These are phyloP conservation scores for Dasysyrphus tricinctus DNA, from an alignment of 2,888 invertebrate genomes.

Conservation along the genomic window DNA sequence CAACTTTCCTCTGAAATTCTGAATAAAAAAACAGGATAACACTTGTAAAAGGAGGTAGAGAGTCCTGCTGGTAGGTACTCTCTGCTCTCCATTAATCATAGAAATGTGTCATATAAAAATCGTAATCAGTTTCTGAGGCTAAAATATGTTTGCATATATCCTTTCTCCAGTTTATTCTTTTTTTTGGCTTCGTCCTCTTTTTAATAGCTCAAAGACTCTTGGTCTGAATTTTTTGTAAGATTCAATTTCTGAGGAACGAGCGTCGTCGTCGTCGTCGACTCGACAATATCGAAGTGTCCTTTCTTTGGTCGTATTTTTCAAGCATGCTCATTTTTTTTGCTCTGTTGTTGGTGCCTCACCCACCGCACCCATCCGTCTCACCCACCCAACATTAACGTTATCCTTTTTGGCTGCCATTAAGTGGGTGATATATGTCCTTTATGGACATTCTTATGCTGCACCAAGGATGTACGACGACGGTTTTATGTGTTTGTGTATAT, in stretches of 20 bases:
- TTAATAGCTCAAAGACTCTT: conserved; percentile 24
- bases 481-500: conserved; percentile 27
- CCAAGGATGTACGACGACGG: conserved; percentile 26
- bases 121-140: conserved; percentile 83
- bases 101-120: conserved; percentile 83
- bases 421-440: conserved; percentile 71
- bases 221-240: conserved; percentile 31
- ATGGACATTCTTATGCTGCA: conserved; percentile 68
- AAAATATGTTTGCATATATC: conserved; percentile 78
- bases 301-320: conserved; percentile 48
- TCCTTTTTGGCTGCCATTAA: conserved; percentile 73
- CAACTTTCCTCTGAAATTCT: not conserved
- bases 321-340: conserved; percentile 12
- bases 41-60: conserved; percentile 61
- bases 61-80: not conserved
- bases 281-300: conserved; percentile 66
- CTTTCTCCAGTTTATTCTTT: conserved; percentile 12
- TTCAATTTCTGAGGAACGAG: conserved; percentile 59
- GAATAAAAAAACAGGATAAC: conserved; percentile 39
- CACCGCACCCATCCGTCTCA: not conserved
- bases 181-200: not conserved
- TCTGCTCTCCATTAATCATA: conserved; percentile 78
- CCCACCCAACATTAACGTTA: conserved; percentile 45
- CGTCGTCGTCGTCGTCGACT: conserved; percentile 48
- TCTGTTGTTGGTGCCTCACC: conserved; percentile 5